A percentile compares a stretch with the other conserved stretches of the same genome.
phyloP scores from a whole-genome alignment of 2,113 vertebrate species.

The Paracanthobrama guichenoti region DNA sequence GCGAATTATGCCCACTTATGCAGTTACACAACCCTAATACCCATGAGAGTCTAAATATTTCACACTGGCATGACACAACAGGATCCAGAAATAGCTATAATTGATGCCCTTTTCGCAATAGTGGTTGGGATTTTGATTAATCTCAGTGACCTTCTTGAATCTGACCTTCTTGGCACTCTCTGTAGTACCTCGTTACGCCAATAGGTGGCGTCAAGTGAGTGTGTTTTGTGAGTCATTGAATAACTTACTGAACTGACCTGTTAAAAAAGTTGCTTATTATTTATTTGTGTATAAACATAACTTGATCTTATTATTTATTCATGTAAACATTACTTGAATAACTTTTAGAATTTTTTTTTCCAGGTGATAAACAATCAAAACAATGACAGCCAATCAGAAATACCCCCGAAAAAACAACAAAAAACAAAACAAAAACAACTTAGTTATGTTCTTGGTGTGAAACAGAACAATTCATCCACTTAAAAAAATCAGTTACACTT shows the following conservation, averaged over 20 bases:
- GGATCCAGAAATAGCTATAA: background rate
- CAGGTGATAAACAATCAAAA: no score
- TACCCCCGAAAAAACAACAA: background rate
- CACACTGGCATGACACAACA: conserved; percentile 36
- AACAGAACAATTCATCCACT: no score
- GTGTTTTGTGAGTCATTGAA: background rate
- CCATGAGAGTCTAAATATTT: conserved; percentile 35
- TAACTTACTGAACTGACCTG: background rate
- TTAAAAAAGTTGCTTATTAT: background rate
- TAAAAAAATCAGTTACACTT: background rate
- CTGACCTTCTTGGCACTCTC: no score
- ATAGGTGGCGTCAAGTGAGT: background rate
- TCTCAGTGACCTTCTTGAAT: background rate
- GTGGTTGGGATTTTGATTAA: background rate
- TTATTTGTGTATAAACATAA: no score
- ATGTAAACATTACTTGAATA: no score
- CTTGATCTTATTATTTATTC: no score
- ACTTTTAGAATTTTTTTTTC: no score
- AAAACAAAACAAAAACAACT: no score
- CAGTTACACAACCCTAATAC: conserved; percentile 35
- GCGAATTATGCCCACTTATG: background rate
- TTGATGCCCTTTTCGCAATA: background rate
- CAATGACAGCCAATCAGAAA: background rate
- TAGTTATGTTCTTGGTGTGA: no score
- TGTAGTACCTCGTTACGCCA: background rate